Evolutionary conservation across 2,113 vertebrate species (phyloP), one percentile per base, ranked within the genome.

Genomic region (Pachypanchax playfairii): DNA sequence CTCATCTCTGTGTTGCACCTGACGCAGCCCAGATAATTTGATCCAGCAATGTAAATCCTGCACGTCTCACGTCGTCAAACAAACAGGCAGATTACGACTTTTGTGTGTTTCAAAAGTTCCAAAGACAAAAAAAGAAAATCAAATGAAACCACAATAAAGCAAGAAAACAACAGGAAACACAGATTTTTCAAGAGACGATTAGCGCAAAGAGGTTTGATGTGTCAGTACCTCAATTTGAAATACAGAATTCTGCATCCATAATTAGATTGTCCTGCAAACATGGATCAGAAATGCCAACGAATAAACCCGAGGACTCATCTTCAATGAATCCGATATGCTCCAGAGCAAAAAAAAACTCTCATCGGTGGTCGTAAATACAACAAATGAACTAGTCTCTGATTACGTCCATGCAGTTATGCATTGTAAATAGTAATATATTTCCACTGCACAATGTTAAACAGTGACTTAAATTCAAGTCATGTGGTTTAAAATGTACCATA

Each of bases 351-450:
- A 59, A 21, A 12, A 53, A 70, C 59, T 12, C 61, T 49, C 49
- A 64, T 58, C 63, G 17, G 51, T 68, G 66, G 75, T 28, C 12
- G 0, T 63, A 70, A 67, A 69, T 33, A 13, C 61, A 63, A 17
- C 18, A 18, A 31, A 51, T 18, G 0, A 33, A 60, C 24, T 43
- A 56, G 60, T 70, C 22, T 60, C 31, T 53, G 67, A 36, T 41
- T 69, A 24, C 72, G 43, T 63, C 49, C 56, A 65, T 49, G 54
- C 73, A 66, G 77, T 66, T 82, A 68, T 76, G 73, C 80, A 72
- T 80, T 90, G 88, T 90, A 90, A 86, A 90, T 88, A 89, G 52
- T 61, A 62, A 80, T 71, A 59, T 73, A 84, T 75, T 83, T 82
- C 65, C 77, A 84, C 50, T 53, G 63, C 65, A 59, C 72, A 80